Conservation (phyloP, 2,888 invertebrate genomes). For the Himalopsyche kuldschensis region DNA sequence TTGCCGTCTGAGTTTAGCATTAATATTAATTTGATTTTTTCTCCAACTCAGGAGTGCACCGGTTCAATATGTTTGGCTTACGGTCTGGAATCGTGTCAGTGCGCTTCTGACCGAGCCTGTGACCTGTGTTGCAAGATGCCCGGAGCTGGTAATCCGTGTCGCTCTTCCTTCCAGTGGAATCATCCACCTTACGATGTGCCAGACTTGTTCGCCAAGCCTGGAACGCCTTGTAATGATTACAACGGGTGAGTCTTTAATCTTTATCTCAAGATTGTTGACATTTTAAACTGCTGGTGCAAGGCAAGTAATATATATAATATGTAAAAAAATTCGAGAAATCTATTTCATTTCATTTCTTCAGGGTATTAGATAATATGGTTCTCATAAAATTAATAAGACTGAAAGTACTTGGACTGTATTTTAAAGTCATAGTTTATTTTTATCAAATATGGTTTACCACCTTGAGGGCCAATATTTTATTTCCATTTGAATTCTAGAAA, state of each 20-base stretch:
- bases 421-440: no score
- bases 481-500: neutral
- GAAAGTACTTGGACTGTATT: no score
- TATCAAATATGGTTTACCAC: no score
- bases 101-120: constrained; percentile 84
- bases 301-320: no score
- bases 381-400: no score
- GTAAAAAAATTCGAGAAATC: no score
- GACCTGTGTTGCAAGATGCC: constrained; percentile 90
- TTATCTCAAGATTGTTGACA: neutral
- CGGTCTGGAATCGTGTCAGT: constrained; percentile 94
- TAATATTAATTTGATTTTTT: neutral
- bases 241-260: constrained; percentile 63
- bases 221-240: constrained; percentile 92
- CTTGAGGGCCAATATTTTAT: no score
- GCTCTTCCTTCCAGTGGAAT: constrained; percentile 91
- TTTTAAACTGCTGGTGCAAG: no score
- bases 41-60: constrained; percentile 77
- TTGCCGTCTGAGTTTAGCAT: constrained; percentile 3
- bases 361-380: no score
- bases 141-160: constrained; percentile 78
- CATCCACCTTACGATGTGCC: constrained; percentile 87
- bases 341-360: no score
- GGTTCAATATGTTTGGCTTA: constrained; percentile 98
- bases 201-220: constrained; percentile 90